Base-by-base conservation (phyloP, 2,888 invertebrate genomes). In the Lapara coniferarum region DNA sequence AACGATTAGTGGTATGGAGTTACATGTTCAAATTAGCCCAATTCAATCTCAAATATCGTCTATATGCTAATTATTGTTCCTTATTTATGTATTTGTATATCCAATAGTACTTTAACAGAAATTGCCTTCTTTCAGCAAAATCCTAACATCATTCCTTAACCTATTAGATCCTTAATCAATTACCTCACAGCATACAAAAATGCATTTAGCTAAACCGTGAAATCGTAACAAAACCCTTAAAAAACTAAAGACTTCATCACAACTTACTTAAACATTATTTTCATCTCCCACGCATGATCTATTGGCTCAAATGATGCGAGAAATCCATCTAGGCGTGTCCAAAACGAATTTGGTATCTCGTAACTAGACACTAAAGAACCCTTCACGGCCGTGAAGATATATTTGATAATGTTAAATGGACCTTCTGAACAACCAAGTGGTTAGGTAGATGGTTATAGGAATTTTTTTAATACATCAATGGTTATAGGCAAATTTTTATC, bases 331-430 rank as follows among this genome's bases (percentile, higher is more conserved):
- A 46, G 67, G 67, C 69, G 58, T 66, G 44, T 52, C 69, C 51
- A 58, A 66, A 70, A 52, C 69, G 69, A 70, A 70, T 58, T 51
- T 37, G 69, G 69, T 57, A 70, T 70, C 16, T 44, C 44, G 30
- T 67, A 49, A 63, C 46, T 63, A 63, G 63, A 10, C 12, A 59
- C 59, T 63, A 63, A 63, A 49, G 63, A 63, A 63, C 49, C 63
- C 63, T 63, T 63, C 13, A 49, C 10, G 19, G 19, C 63, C 63
- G 49, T 63, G 49, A 63, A 63, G 63, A 63, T 63, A 63, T 19
- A 63, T 63, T 63, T 7, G 46, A 46, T 13, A 63, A 63, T 63
- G 19, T 12, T 63, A 8, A 63, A 19, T 19, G 57, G 16, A 14
- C 0, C 44, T 49, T 63, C 19, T 63, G 46, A 16, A 10, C 10